Evolutionary conservation across 2,888 invertebrate genomes (phyloP).

Genomic region (Plagodis pulveraria): DNA sequence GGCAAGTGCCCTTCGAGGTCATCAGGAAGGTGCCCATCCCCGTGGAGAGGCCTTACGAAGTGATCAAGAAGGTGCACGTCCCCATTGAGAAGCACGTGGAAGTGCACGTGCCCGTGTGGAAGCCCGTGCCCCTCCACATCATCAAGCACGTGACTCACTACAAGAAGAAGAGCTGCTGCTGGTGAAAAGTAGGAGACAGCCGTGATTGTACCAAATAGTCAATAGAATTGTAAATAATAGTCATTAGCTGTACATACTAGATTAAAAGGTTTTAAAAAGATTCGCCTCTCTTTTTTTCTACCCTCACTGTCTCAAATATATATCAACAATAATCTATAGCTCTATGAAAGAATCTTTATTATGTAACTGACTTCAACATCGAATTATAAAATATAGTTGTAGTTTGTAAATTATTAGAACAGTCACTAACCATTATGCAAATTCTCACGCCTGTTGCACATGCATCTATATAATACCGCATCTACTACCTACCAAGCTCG

Average conservation of each 20-base stretch:
- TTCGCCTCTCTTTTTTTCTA: constrained; percentile 15
- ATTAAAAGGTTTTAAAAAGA: constrained; percentile 32
- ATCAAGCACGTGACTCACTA: constrained; percentile 81
- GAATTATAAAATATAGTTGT: constrained; percentile 3
- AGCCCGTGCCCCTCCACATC: constrained; percentile 78
- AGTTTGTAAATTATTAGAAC: constrained; percentile 3
- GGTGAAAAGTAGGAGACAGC: constrained; percentile 58
- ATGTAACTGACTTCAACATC: constrained; percentile 2
- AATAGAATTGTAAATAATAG: constrained; percentile 80
- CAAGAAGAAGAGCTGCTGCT: constrained; percentile 78
- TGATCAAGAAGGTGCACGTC: constrained; percentile 75
- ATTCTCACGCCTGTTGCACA: no score
- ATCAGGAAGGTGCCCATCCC: constrained; percentile 74
- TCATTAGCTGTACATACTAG: constrained; percentile 72
- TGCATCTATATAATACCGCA: no score
- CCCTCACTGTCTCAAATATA: background rate
- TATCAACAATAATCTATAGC: constrained; percentile 2
- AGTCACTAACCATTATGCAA: background rate
- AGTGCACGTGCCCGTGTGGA: constrained; percentile 76
- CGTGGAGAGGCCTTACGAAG: constrained; percentile 75
- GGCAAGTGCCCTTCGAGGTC: constrained; percentile 72
- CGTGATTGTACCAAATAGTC: constrained; percentile 80
- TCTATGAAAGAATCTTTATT: background rate
- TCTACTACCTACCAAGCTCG: no score
- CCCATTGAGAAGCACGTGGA: constrained; percentile 75